Evolutionary conservation across 2,888 invertebrate species (phyloP).

Genomic region (Drosophila cracens): DNA sequence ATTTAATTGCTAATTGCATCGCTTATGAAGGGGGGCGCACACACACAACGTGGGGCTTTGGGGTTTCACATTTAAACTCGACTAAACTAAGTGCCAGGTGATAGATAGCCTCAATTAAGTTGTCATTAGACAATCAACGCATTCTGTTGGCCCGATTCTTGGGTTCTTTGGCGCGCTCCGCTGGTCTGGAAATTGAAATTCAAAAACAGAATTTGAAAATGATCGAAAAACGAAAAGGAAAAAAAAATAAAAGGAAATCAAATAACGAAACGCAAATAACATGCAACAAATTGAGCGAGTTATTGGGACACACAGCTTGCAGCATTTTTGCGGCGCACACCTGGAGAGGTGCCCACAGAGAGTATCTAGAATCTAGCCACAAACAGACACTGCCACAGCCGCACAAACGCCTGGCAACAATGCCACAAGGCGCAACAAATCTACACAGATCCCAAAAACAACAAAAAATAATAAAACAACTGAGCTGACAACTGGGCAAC

Average conservation of each 20-base stretch:
- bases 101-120: constrained; percentile 73
- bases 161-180: constrained; percentile 52
- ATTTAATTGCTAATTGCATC: constrained; percentile 77
- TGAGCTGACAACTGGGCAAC: constrained; percentile 56
- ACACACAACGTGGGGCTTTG: constrained; percentile 18
- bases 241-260: constrained; percentile 10
- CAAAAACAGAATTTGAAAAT: constrained; percentile 19
- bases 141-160: constrained; percentile 28
- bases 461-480: constrained; percentile 9
- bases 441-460: constrained; percentile 32
- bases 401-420: constrained; percentile 47
- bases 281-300: constrained; percentile 60
- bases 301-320: constrained; percentile 66
- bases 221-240: constrained; percentile 8
- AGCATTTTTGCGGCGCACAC: constrained; percentile 66
- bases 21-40: constrained; percentile 44
- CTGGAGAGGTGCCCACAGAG: constrained; percentile 59
- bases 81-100: constrained; percentile 59
- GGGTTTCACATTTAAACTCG: constrained; percentile 13
- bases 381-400: constrained; percentile 25
- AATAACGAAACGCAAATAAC: constrained; percentile 36
- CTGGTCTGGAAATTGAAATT: constrained; percentile 56
- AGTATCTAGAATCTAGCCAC: constrained; percentile 66
- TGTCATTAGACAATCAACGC: constrained; percentile 52
- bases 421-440: constrained; percentile 58